Evolutionary conservation across 2,888 invertebrate genomes (phyloP), one percentile per base, ranked within the genome.

Genomic region (Thyatira batis): DNA sequence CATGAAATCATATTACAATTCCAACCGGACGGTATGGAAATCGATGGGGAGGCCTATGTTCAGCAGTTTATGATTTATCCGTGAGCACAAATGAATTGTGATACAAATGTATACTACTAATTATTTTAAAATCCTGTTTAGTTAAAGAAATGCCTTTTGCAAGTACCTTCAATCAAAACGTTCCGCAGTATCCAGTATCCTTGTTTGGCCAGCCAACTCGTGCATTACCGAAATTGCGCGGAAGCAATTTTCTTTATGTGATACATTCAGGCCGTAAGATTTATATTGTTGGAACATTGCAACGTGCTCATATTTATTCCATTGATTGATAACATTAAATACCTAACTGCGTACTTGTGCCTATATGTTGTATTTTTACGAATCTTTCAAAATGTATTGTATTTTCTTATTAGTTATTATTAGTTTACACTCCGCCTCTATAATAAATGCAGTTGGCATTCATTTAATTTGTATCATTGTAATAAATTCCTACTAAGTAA

Each of bases 181-280:
- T 68, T 74, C 76, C 64, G 72, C 61, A 69, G 58, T 60, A 39
- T 17, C 71, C 66, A 69, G 69, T 69, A 71, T 79, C 74, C 73
- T 71, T 76, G 74, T 78, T 74, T 76, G 69, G 78, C 74, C 74
- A 76, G 85, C 82, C 85, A 86, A 87, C 78, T 82, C 81, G 74
- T 87, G 85, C 88, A 89, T 89, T 89, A 89, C 86, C 71, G 80
- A 86, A 87, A 89, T 89, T 89, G 89, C 85, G 84, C 73, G 73
- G 78, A 85, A 84, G 82, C 86, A 85, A 89, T 88, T 81, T 85
- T 78, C 82, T 88, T 86, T 85, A 87, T 85, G 80, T 78, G 79
- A 80, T 80, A 80, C 69, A 69, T 76, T 74, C 72, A 71, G 76
- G 74, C 72, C 68, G 61, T 58, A 65, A 75, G 76, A 84, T 84